Evolutionary conservation across 2,113 vertebrate genomes (phyloP).

Genomic region (Corythoichthys haematopterus): DNA sequence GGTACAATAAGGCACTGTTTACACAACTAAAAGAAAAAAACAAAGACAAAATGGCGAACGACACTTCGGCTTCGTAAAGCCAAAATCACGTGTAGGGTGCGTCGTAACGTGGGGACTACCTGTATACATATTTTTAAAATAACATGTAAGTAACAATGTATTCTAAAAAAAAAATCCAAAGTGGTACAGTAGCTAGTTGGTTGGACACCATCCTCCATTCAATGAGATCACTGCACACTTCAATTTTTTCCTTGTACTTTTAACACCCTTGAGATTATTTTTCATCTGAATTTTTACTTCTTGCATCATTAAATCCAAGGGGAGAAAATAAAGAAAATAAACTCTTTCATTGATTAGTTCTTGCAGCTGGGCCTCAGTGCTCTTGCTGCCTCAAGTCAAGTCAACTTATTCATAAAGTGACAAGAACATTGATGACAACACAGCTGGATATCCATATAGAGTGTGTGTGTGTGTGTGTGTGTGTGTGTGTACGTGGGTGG

Average conservation of each 20-base stretch:
- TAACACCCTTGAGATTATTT: neutral
- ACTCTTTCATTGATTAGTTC: slow-evolving; percentile 6
- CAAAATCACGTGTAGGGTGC: no score
- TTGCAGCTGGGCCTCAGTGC: slow-evolving; percentile 4
- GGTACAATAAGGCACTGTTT: no score
- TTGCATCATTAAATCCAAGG: neutral
- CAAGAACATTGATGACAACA: slow-evolving; percentile 8
- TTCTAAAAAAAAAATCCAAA: no score
- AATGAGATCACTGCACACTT: neutral
- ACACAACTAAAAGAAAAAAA: no score
- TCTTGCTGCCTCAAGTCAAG: neutral
- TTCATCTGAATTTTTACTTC: neutral
- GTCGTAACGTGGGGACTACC: no score
- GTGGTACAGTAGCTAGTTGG: neutral
- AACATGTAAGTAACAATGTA: no score
- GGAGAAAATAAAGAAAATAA: neutral
- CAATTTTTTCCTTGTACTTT: neutral
- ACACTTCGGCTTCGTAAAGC: no score
- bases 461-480: neutral
- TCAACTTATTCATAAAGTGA: slow-evolving; percentile 1
- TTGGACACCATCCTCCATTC: neutral
- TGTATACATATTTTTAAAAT: no score
- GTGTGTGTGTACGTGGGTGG: neutral
- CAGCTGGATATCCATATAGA: slow-evolving; percentile 1
- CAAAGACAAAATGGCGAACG: no score